Conservation (phyloP, 2,888 invertebrate genomes). For the Neoitamus cyanurus region DNA sequence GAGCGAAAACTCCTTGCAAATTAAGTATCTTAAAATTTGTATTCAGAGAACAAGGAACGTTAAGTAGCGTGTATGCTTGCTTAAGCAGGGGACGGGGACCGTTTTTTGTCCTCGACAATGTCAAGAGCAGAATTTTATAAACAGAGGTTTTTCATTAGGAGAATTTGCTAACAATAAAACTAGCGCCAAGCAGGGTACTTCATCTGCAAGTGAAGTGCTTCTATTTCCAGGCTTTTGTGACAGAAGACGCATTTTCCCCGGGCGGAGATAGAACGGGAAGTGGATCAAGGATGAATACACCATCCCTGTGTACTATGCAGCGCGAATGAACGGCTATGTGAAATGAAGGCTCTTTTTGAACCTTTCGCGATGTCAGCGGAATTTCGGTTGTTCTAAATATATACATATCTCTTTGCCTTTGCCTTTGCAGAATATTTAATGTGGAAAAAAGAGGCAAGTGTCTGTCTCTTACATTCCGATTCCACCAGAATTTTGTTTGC, state of each 20-base stretch:
- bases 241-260: not conserved
- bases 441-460: not conserved
- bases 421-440: not conserved
- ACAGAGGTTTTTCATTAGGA: constrained; percentile 17
- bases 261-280: not conserved
- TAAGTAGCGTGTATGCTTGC: not conserved
- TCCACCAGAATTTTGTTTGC: not conserved
- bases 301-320: not conserved
- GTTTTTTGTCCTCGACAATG: constrained; percentile 22
- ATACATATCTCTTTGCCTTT: not conserved
- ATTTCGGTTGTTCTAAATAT: not conserved
- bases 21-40: not conserved
- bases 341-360: not conserved
- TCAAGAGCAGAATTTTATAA: constrained; percentile 27
- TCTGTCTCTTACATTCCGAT: not conserved
- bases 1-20: not conserved
- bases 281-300: not conserved
- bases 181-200: not conserved
- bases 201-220: constrained; percentile 28
- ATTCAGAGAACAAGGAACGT: not conserved
- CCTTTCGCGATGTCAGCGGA: not conserved
- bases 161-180: constrained; percentile 29
- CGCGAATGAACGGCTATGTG: not conserved
- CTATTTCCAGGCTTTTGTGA: not conserved
- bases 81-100: not conserved